Base-by-base conservation (phyloP, 2,113 vertebrate genomes). In the Speoplatyrhinus poulsoni region DNA sequence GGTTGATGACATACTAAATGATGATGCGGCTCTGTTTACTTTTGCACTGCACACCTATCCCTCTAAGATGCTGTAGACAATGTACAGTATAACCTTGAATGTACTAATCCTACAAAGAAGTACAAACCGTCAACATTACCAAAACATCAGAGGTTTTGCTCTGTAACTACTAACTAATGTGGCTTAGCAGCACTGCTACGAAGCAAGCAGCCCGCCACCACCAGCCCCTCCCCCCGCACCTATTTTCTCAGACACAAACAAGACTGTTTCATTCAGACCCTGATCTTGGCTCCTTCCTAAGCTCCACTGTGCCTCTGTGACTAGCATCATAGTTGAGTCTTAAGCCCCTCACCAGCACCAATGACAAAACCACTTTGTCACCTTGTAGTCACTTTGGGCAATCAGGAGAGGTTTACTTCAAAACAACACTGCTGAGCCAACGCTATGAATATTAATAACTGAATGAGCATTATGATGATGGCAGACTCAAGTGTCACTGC, bases 311-410 rank as follows among this genome's bases (percentile, higher is more conserved):
- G 81, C 72, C 78, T 83, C 78, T 90, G 87, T 90, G 88, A 88
- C 89, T 82, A 79, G 88, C 84, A 91, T 89, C 80, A 80, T 70
- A 89, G 83, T 78, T 75, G 87, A 81, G 78, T 77, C 84, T 82
- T 66, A 69, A 81, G 80, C 81, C 67, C 77, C 54, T 84, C 82
- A 81, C 72, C 82, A 72, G 65, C 60, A 70, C 64, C 77, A 59
- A 57, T 6, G 75, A 81, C 79, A 52, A 52, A 56, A 56, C 26
- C 72, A 19, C 55, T 74, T 74, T 73, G 64, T 73, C 82, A 80
- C 74, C 79, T 84, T 75, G 58, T 73, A 83, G 76, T 75, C 65
- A 76, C 67, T 1, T 1, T 70, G 52, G 50, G 69, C 62, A 66
- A 41, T 41, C 36, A 41, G 36, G 36, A 84, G 81, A 61, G 67